Evolutionary conservation across 2,888 invertebrate genomes (phyloP), one percentile per base, ranked within the genome.

Genomic region (Agrochola circellaris): DNA sequence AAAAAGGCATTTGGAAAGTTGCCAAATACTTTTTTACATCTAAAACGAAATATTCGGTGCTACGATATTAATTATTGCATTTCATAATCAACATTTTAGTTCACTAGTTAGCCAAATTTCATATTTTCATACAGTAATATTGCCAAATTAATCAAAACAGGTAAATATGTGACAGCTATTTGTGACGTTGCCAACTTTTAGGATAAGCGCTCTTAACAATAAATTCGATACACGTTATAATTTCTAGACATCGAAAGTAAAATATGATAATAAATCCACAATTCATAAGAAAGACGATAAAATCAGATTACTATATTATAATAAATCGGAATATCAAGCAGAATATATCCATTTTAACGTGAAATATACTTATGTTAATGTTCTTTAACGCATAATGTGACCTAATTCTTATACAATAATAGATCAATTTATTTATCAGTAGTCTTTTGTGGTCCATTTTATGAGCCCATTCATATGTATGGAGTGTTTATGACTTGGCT

Each of bases 261-360:
- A 70, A 51, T 70, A 79, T 83, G 70, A 23, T 74, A 62, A 82
- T 71, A 62, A 68, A 60, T 56, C 13, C 54, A 66, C 30, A 42
- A 75, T 71, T 38, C 38, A 54, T 58, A 42, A n/a, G 61, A 79
- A 68, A 58, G 20, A 45, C 45, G 23, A 54, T 45, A 66, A 23
- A 69, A 69, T 70, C 51, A 26, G 26, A 79, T 79, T 17, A 75
- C 13, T 76, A 26, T 73, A 73, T 75, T 75, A 38, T 56, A 79
- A 71, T 72, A 58, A 71, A 82, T 51, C 51, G 26, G 74, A 65
- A 68, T 72, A 69, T 72, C 62, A 34, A 81, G 9, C n/a, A 60
- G 61, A 82, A 80, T 73, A 81, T 30, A 84, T 81, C 13, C 48
- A 84, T 76, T 81, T 62, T 70, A 62, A 76, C 72, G n/a, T 48